Evolutionary conservation across 2,888 invertebrate genomes (phyloP).

Genomic region (Aporophyla lueneburgensis): DNA sequence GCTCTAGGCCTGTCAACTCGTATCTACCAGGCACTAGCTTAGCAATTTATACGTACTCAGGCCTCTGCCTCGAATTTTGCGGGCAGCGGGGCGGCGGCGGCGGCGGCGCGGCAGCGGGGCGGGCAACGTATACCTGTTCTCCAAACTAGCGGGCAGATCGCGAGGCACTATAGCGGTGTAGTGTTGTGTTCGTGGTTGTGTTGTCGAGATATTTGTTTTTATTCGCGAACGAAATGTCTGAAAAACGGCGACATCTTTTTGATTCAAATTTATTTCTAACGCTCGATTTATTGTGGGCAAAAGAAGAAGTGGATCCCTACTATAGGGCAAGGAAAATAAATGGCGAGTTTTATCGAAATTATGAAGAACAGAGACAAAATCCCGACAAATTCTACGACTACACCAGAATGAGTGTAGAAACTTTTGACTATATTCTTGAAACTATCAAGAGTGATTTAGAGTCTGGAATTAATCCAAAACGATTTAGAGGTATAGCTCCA

Average conservation of each 20-base stretch:
- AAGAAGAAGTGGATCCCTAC: constrained; percentile 15
- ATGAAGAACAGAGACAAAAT: constrained; percentile 59
- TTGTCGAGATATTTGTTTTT: constrained; percentile 5
- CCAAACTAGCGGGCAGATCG: not conserved
- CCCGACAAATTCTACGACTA: constrained; percentile 60
- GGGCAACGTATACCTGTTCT: not conserved
- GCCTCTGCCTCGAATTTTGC: not conserved
- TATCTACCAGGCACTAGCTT: too few relatives aligned
- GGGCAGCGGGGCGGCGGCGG: not conserved
- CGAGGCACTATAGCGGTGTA: constrained; percentile 11
- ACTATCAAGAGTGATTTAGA: constrained; percentile 49
- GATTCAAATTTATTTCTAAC: too few relatives aligned
- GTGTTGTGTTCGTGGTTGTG: constrained; percentile 8
- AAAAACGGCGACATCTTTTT: too few relatives aligned
- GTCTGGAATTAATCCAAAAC: constrained; percentile 29
- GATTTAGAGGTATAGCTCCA: constrained; percentile 50
- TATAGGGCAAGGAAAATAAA: constrained; percentile 47
- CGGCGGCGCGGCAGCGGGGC: not conserved
- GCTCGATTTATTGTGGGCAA: too few relatives aligned
- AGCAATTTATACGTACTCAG: too few relatives aligned
- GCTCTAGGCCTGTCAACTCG: too few relatives aligned
- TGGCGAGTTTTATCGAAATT: constrained; percentile 57
- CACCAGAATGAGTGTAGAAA: constrained; percentile 62
- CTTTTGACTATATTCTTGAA: too few relatives aligned
- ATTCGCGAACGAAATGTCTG: too few relatives aligned